These are phyloP conservation scores for Caenorhabditis panamensis DNA, from an alignment of 2,888 invertebrate genomes.

Conservation along the genomic window DNA sequence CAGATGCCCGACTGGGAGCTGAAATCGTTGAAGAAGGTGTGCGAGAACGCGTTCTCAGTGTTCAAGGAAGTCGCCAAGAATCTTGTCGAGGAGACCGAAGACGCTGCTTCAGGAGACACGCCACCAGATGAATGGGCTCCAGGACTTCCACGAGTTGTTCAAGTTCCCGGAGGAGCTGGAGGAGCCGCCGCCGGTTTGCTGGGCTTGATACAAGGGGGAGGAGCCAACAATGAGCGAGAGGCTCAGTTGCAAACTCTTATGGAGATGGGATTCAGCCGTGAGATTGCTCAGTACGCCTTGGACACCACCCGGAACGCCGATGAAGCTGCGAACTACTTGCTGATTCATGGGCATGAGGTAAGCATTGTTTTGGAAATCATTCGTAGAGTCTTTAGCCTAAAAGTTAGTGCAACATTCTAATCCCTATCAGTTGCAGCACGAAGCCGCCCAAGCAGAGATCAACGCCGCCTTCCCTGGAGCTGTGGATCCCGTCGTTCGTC, in stretches of 20 bases:
- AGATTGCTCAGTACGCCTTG: constrained; percentile 67
- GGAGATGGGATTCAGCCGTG: constrained; percentile 76
- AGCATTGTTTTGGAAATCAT: too few relatives aligned
- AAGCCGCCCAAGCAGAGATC: neutral
- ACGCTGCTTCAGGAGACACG: constrained; percentile 6
- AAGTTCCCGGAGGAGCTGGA: neutral
- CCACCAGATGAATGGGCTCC: constrained; percentile 34
- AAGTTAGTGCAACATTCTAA: too few relatives aligned
- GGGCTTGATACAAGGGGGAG: neutral
- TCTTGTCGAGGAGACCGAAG: constrained; percentile 35
- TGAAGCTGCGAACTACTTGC: constrained; percentile 63
- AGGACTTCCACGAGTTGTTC: constrained; percentile 1
- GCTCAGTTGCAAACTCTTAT: constrained; percentile 49
- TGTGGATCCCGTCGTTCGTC: too few relatives aligned
- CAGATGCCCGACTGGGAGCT: constrained; percentile 54
- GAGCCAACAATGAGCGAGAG: constrained; percentile 12
- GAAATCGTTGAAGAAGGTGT: constrained; percentile 47
- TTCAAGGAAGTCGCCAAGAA: constrained; percentile 67
- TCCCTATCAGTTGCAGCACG: neutral
- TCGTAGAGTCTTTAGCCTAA: too few relatives aligned
- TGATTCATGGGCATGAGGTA: constrained; percentile 40
- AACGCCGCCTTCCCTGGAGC: neutral
- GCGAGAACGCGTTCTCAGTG: constrained; percentile 65
- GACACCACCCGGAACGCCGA: constrained; percentile 31
- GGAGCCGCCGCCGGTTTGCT: neutral